Percentiles rank a stretch among this genome's conserved stretches.
Evolutionary conservation across 2,797 vertebrate genomes (phyloP).

Genomic region (Rhinophrynus dorsalis): DNA sequence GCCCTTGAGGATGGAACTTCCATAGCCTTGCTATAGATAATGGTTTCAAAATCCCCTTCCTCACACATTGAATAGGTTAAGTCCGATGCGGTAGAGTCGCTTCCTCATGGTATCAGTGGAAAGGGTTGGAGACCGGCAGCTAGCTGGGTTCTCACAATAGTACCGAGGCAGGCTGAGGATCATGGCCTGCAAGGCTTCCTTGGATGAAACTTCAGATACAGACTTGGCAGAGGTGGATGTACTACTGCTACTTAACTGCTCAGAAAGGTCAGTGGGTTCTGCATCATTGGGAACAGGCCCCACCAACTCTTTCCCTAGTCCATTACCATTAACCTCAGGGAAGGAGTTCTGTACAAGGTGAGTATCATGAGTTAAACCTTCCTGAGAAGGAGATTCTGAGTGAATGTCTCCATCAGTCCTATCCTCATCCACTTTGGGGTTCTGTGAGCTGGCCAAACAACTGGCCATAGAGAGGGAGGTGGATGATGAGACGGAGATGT

Average conservation of each 20-base stretch:
- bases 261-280: slow-evolving; percentile 79
- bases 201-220: slow-evolving; percentile 85
- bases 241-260: slow-evolving; percentile 85
- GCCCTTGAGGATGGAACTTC: no score
- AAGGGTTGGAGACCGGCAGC: slow-evolving; percentile 92
- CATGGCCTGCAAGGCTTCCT: slow-evolving; percentile 93
- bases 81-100: slow-evolving; percentile 94
- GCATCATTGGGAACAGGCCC: slow-evolving; percentile 64
- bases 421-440: slow-evolving; percentile 55
- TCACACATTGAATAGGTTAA: slow-evolving; percentile 98
- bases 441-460: slow-evolving; percentile 65
- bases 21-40: no score
- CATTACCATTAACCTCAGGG: slow-evolving; percentile 66
- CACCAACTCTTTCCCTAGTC: slow-evolving; percentile 53
- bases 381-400: slow-evolving; percentile 30
- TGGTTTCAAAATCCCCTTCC: slow-evolving; percentile 55
- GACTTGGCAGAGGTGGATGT: slow-evolving; percentile 83
- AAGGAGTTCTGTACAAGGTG: slow-evolving; percentile 53
- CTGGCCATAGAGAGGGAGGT: slow-evolving; percentile 91
- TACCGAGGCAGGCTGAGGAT: slow-evolving; percentile 92
- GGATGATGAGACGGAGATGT: slow-evolving; percentile 92
- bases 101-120: slow-evolving; percentile 97
- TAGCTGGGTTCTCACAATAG: slow-evolving; percentile 90
- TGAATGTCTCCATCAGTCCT: slow-evolving; percentile 51
- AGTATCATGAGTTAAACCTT: slow-evolving; percentile 40